Percentiles rank a stretch among this genome's conserved stretches.
These are phyloP conservation scores for Mormyrus lacerda DNA, from an alignment of 2,113 vertebrate species.

Conservation along the genomic window DNA sequence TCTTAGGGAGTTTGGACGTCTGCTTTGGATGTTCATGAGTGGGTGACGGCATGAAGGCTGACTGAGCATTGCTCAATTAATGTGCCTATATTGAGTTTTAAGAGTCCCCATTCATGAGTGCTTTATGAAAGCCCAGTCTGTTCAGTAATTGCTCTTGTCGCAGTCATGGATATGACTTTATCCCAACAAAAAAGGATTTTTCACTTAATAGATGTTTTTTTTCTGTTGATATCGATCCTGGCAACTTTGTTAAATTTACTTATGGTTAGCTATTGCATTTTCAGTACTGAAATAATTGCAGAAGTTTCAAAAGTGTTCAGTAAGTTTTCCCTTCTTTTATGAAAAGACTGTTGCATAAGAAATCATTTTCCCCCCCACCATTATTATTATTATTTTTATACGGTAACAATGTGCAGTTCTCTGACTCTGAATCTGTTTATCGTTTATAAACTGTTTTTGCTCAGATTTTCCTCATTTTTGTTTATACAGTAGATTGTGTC, in stretches of 20 bases:
- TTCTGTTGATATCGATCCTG: neutral
- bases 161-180: neutral
- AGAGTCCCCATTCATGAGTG: neutral
- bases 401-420: neutral
- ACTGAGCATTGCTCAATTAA: neutral
- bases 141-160: neutral
- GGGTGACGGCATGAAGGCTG: neutral
- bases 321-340: neutral
- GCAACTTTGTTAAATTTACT: neutral
- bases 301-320: neutral
- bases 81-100: neutral
- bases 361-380: neutral
- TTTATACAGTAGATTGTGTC: neutral
- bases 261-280: neutral
- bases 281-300: neutral
- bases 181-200: neutral
- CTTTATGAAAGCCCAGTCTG: neutral
- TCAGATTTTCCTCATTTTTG: neutral
- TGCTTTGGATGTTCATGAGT: neutral
- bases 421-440: neutral
- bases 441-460: neutral
- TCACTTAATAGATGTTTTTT: neutral
- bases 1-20: neutral
- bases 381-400: neutral
- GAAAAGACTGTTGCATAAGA: neutral